These are phyloP conservation scores for Drosophila pandora DNA, from an alignment of 1,140 invertebrate species.

Conservation along the genomic window DNA sequence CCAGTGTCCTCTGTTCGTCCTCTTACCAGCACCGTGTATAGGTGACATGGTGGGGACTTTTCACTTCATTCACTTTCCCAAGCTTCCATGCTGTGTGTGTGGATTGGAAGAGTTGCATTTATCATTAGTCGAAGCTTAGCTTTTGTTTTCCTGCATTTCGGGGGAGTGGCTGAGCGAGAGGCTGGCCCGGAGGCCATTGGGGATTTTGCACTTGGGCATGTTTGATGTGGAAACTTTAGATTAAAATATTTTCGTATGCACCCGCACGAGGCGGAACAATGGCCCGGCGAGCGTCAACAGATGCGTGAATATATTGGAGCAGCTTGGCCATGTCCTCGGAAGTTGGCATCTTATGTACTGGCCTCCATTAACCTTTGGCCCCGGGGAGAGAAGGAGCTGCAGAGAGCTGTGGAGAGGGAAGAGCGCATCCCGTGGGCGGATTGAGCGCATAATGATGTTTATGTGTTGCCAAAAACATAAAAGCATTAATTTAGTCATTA, in stretches of 20 bases:
- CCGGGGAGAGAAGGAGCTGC: neutral
- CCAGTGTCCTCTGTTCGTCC: neutral
- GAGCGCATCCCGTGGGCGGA: slow-evolving; percentile 55
- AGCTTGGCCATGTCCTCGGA: neutral
- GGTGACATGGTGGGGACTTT: slow-evolving; percentile 43
- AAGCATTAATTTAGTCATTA: slow-evolving; percentile 84
- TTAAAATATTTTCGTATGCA: slow-evolving; percentile 78
- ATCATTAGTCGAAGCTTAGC: slow-evolving; percentile 73
- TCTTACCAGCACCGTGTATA: neutral
- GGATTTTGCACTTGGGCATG: slow-evolving; percentile 71
- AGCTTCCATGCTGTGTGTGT: slow-evolving; percentile 7
- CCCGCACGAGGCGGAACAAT: slow-evolving; percentile 19
- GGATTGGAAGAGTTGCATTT: slow-evolving; percentile 63
- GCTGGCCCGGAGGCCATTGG: slow-evolving; percentile 24
- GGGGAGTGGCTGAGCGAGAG: neutral
- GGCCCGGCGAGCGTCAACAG: slow-evolving; percentile 10
- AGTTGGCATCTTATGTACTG: neutral
- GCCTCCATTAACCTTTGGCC: slow-evolving; percentile 3
- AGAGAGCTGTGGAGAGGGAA: neutral
- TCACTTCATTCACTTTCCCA: slow-evolving; percentile 47
- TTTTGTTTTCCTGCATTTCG: slow-evolving; percentile 58
- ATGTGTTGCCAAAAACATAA: slow-evolving; percentile 84
- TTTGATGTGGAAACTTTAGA: slow-evolving; percentile 81
- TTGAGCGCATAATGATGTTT: slow-evolving; percentile 84
- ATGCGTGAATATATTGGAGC: slow-evolving; percentile 6